A percentile compares a stretch with the other conserved stretches of the same genome.
phyloP scores from a whole-genome alignment of 1,140 invertebrate genomes.

The Heliconius hermathena region DNA sequence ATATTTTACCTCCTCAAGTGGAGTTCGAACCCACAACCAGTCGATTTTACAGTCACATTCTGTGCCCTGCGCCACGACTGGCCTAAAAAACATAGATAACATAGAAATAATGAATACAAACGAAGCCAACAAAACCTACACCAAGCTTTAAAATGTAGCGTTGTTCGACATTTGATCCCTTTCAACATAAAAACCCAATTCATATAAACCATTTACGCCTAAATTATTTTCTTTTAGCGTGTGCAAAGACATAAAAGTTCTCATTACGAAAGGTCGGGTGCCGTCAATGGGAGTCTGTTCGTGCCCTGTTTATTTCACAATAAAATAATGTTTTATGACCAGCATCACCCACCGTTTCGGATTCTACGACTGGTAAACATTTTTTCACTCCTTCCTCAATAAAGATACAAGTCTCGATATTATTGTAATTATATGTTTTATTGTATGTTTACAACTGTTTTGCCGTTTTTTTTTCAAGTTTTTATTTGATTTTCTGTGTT shows the following conservation, averaged over 20 bases:
- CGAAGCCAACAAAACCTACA: background rate
- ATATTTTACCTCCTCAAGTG: too few relatives aligned
- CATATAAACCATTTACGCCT: background rate
- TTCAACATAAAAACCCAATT: constrained; percentile 7
- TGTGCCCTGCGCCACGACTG: too few relatives aligned
- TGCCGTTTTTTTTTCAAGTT: background rate
- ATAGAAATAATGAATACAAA: background rate
- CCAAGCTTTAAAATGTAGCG: background rate
- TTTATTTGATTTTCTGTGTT: background rate
- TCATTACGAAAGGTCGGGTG: constrained; percentile 53
- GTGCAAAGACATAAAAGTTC: constrained; percentile 50
- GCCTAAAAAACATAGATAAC: too few relatives aligned
- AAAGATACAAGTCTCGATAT: constrained; percentile 25
- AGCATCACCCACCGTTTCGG: constrained; percentile 36
- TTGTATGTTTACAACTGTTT: background rate
- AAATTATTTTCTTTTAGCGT: constrained; percentile 19
- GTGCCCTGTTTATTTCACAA: constrained; percentile 61
- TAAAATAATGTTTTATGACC: constrained; percentile 62
- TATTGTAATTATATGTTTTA: constrained; percentile 9
- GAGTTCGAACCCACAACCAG: too few relatives aligned
- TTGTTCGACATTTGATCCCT: background rate
- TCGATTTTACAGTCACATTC: too few relatives aligned
- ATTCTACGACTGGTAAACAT: constrained; percentile 24
- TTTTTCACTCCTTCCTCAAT: constrained; percentile 30
- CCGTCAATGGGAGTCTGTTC: constrained; percentile 59